Conservation (phyloP, 2,113 vertebrate genomes). For the Gobiocypris rarus region DNA sequence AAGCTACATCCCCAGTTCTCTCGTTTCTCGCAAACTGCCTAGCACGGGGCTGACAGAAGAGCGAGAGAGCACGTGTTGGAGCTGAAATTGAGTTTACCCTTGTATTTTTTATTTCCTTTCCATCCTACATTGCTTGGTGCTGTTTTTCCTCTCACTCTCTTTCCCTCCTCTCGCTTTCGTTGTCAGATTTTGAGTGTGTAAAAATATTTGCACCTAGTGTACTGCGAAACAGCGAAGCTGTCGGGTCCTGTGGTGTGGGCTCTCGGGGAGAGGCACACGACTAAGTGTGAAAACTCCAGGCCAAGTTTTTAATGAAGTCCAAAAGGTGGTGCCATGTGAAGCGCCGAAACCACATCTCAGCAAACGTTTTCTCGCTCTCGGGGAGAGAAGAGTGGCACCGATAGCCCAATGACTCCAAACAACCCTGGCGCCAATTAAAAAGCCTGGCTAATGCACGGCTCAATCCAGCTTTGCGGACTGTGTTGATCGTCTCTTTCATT, state of each 20-base stretch:
- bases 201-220: conserved; percentile 50
- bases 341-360: conserved; percentile 30
- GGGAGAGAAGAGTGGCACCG: conserved; percentile 21
- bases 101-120: conserved; percentile 47
- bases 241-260: conserved; percentile 25
- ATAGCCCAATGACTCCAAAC: conserved; percentile 47
- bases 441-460: conserved; percentile 34
- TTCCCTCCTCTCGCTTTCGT: not conserved
- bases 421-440: conserved; percentile 58
- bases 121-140: conserved; percentile 26
- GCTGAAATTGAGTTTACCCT: conserved; percentile 51
- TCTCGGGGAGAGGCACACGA: conserved; percentile 26
- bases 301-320: conserved; percentile 64
- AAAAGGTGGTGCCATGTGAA: conserved; percentile 57
- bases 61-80: conserved; percentile 1
- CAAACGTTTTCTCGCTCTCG: conserved; percentile 19
- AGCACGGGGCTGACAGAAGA: conserved; percentile 39
- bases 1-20: conserved; percentile 54
- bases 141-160: conserved; percentile 26
- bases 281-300: conserved; percentile 48
- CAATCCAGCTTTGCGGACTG: not conserved
- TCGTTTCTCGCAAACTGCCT: conserved; percentile 26
- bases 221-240: conserved; percentile 42
- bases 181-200: conserved; percentile 36
- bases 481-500: conserved; percentile 9